Conservation (phyloP, 92 coral and sea anemone genomes). For the Heteractis magnifica region DNA sequence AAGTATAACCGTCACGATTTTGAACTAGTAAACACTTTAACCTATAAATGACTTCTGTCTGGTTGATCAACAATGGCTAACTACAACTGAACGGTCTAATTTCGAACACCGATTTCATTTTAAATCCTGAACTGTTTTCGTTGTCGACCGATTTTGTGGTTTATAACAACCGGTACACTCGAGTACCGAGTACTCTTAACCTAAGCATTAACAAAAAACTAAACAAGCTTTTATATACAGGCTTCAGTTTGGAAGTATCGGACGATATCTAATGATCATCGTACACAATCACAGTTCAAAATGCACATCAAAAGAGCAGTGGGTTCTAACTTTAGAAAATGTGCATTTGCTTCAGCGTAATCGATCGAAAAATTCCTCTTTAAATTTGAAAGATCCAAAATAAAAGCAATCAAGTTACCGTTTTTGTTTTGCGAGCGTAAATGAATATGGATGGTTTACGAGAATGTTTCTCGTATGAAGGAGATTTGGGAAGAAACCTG, state of each 20-base stretch:
- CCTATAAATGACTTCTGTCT: slow-evolving; percentile 36
- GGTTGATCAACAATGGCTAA: slow-evolving; percentile 11
- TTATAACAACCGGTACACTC: slow-evolving; percentile 11
- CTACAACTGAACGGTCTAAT: not conserved
- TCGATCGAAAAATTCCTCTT: not conserved
- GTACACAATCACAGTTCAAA: not conserved
- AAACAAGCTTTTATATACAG: not conserved
- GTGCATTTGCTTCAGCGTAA: not conserved
- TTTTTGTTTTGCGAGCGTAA: not conserved
- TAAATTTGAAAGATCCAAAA: not conserved
- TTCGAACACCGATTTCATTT: not conserved
- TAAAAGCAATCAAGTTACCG: not conserved
- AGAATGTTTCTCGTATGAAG: not conserved
- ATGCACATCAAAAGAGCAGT: slow-evolving; percentile 15
- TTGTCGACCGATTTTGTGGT: slow-evolving; percentile 11
- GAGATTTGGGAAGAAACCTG: not conserved
- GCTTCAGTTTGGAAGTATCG: slow-evolving; percentile 20
- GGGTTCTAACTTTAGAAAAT: not conserved
- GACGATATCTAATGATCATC: slow-evolving; percentile 2
- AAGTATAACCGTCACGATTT: slow-evolving; percentile 45
- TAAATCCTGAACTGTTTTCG: not conserved
- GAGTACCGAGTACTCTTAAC: not conserved
- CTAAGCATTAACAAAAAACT: not conserved
- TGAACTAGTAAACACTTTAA: slow-evolving; percentile 40
- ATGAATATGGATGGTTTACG: not conserved